Percentiles rank a stretch among this genome's conserved stretches.
These are phyloP conservation scores for Sinotaia quadrata DNA, from an alignment of 2,888 invertebrate species.

Conservation along the genomic window DNA sequence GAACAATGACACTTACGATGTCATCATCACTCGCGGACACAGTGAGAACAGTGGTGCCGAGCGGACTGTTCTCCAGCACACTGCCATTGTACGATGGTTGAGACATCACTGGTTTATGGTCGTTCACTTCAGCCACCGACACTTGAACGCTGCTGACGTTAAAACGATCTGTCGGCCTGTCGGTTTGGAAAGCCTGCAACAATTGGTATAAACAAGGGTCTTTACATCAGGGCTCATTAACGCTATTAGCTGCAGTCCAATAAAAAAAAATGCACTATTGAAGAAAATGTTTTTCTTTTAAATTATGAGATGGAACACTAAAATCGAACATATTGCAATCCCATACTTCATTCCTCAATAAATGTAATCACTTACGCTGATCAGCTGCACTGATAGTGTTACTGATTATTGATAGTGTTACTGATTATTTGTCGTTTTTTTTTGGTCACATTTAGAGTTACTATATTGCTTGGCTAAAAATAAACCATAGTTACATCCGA, in stretches of 20 bases:
- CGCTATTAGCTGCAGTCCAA: not conserved
- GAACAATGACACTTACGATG: not conserved
- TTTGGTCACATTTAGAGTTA: too few relatives aligned
- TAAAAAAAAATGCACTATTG: not conserved
- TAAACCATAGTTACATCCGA: too few relatives aligned
- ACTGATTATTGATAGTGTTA: too few relatives aligned
- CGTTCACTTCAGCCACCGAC: conserved; percentile 37
- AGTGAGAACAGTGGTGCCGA: conserved; percentile 9
- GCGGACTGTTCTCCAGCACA: conserved; percentile 16
- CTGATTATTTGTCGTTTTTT: too few relatives aligned
- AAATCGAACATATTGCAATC: too few relatives aligned
- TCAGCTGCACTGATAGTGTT: too few relatives aligned
- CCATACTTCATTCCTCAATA: too few relatives aligned
- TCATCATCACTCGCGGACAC: conserved; percentile 29
- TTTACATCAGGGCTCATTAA: too few relatives aligned
- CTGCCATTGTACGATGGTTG: conserved; percentile 21
- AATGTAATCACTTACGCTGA: too few relatives aligned
- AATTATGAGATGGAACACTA: not conserved
- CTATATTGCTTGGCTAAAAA: too few relatives aligned
- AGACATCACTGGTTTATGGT: conserved; percentile 35
- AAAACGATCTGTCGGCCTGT: conserved; percentile 34
- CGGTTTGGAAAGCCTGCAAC: conserved; percentile 33
- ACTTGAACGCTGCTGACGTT: conserved; percentile 32
- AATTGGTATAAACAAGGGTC: not conserved
- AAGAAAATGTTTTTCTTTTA: not conserved